Evolutionary conservation across 1,140 invertebrate species (phyloP).

Genomic region (Vanessa atalanta): DNA sequence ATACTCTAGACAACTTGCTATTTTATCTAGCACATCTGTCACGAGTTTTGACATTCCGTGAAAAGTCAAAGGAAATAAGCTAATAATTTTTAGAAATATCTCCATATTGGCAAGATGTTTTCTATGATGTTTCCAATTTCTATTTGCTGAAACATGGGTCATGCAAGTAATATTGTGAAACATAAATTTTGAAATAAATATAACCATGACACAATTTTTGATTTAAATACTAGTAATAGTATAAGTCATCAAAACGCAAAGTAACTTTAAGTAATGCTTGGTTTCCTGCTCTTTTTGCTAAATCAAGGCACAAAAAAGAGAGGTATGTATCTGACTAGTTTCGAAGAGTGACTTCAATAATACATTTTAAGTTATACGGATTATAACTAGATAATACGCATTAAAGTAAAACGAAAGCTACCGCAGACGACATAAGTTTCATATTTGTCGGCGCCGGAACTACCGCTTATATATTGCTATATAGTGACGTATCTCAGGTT

Average conservation of each 20-base stretch:
- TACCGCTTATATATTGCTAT: too few species aligned
- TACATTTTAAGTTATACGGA: not conserved
- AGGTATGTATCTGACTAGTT: not conserved
- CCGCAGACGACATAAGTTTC: too few species aligned
- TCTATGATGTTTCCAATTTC: constrained; percentile 6
- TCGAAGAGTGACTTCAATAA: not conserved
- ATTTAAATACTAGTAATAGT: not conserved
- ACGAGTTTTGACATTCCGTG: constrained; percentile 65
- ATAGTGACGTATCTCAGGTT: too few species aligned
- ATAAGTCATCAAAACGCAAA: not conserved
- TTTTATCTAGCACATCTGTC: constrained; percentile 63
- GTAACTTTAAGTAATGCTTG: not conserved
- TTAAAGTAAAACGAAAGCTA: too few species aligned
- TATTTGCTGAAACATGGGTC: constrained; percentile 9
- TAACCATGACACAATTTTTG: constrained; percentile 25
- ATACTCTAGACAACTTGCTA: constrained; percentile 64
- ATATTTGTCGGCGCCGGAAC: too few species aligned
- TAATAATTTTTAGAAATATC: constrained; percentile 59
- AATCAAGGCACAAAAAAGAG: not conserved
- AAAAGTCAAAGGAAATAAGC: constrained; percentile 56
- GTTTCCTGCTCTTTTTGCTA: not conserved
- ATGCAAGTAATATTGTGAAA: constrained; percentile 9
- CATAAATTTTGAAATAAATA: constrained; percentile 36
- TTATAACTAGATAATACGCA: not conserved
- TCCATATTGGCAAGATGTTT: constrained; percentile 48